These are phyloP conservation scores for Zaprionus kolodkinae DNA, from an alignment of 1,140 invertebrate genomes.

Conservation along the genomic window DNA sequence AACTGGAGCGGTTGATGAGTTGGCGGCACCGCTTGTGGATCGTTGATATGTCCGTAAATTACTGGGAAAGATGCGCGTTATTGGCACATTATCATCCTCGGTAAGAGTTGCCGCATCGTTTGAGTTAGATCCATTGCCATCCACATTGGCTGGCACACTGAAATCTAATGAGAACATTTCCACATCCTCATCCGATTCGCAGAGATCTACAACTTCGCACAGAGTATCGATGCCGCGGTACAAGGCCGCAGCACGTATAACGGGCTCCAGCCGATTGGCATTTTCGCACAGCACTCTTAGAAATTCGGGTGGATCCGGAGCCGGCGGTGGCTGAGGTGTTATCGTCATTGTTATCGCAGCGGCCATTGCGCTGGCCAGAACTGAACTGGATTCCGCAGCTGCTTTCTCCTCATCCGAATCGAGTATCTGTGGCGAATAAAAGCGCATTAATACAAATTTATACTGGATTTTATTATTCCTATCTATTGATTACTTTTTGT, in stretches of 20 bases:
- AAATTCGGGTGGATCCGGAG: conserved; percentile 57
- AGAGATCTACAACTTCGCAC: conserved; percentile 61
- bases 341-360: conserved; percentile 25
- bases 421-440: conserved; percentile 40
- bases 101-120: conserved; percentile 33
- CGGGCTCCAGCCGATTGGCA: conserved; percentile 62
- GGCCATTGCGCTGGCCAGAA: conserved; percentile 30
- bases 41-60: conserved; percentile 68
- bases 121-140: conserved; percentile 51
- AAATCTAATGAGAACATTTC: conserved; percentile 70
- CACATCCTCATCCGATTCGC: conserved; percentile 68
- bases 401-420: conserved; percentile 67
- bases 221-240: conserved; percentile 64
- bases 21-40: conserved; percentile 32
- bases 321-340: conserved; percentile 24
- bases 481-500: not conserved
- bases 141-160: conserved; percentile 68
- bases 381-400: conserved; percentile 28
- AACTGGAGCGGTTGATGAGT: not conserved
- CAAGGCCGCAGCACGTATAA: conserved; percentile 59
- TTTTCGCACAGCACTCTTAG: conserved; percentile 57
- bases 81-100: conserved; percentile 62
- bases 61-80: conserved; percentile 67
- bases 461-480: not conserved
- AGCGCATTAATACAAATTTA: not conserved